Conservation (phyloP, 2,888 invertebrate genomes). For the Reticulitermes lucifugus region DNA sequence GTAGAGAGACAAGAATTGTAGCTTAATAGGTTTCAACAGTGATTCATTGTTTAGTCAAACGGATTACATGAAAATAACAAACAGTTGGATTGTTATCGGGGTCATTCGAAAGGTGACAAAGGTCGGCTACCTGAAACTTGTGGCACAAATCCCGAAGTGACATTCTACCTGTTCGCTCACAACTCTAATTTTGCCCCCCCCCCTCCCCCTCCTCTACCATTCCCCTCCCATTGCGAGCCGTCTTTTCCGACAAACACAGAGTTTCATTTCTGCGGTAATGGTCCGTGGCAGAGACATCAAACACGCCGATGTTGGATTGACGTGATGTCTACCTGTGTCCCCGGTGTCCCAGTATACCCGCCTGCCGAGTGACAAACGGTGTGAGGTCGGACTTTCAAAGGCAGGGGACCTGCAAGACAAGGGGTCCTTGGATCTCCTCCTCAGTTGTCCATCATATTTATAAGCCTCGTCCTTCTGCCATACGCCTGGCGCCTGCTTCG, state of each 20-base stretch:
- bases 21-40: neutral
- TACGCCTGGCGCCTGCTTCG: slow-evolving; percentile 29
- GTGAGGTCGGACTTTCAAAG: slow-evolving; percentile 37
- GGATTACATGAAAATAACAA: neutral
- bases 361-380: slow-evolving; percentile 48
- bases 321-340: slow-evolving; percentile 33
- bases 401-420: neutral
- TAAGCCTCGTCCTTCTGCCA: neutral
- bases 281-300: slow-evolving; percentile 48
- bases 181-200: too few species aligned
- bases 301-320: slow-evolving; percentile 31
- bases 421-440: neutral
- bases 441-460: neutral
- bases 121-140: neutral
- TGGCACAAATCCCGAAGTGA: neutral
- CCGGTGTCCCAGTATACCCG: slow-evolving; percentile 1
- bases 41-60: neutral
- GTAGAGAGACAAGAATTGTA: neutral
- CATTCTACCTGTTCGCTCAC: neutral
- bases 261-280: slow-evolving; percentile 45
- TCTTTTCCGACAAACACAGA: slow-evolving; percentile 16
- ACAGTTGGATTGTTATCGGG: slow-evolving; percentile 17
- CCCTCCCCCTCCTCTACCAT: neutral
- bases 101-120: neutral
- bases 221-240: neutral